phyloP scores from a whole-genome alignment of 2,113 vertebrate species.

The Penelope pileata region DNA sequence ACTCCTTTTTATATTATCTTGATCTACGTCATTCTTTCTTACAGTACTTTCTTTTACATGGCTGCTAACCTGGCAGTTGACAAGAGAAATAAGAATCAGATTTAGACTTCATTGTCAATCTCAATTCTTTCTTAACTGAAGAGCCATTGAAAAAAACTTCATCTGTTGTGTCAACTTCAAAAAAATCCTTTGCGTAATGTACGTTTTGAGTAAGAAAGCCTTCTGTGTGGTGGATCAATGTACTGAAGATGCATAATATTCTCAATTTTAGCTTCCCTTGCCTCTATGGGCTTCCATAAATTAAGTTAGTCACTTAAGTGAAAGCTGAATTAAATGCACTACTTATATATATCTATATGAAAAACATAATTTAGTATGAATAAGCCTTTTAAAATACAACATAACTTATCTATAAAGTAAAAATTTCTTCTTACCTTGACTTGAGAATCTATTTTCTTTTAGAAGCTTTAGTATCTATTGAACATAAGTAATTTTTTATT shows the following conservation, averaged over 20 bases:
- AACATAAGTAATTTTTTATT: background rate
- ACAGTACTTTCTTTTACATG: background rate
- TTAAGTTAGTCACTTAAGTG: background rate
- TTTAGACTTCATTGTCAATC: background rate
- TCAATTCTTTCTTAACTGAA: background rate
- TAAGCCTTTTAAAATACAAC: background rate
- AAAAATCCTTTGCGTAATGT: rapidly evolving
- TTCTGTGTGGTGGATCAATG: background rate
- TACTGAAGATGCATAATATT: background rate
- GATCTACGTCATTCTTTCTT: background rate
- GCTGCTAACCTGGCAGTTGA: background rate
- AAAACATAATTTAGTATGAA: background rate
- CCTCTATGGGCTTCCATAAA: background rate
- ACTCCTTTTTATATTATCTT: background rate
- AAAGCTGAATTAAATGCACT: background rate
- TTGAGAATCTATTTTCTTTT: background rate
- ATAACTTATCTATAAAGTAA: background rate
- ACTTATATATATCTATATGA: background rate
- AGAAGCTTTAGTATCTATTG: background rate
- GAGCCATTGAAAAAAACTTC: background rate
- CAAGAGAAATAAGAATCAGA: background rate
- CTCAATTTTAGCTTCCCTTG: background rate
- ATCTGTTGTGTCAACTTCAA: background rate
- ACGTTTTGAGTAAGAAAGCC: background rate
- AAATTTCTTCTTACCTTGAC: background rate